phyloP scores from a whole-genome alignment of 2,888 invertebrate species.

The Poecilobothrus nobilitatus region DNA sequence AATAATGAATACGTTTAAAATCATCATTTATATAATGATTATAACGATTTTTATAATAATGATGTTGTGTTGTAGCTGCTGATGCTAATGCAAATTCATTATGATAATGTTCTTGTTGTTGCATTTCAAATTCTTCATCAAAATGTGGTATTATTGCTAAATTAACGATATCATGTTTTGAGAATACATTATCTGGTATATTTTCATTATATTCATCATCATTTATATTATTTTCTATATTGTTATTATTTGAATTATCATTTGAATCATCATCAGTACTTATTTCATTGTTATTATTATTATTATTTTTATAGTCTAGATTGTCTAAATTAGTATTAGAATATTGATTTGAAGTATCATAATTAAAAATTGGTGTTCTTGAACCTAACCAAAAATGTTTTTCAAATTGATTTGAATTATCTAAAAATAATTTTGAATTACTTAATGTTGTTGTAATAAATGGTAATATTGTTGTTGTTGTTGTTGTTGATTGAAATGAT shows the following conservation, averaged over 20 bases:
- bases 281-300: not conserved
- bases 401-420: not conserved
- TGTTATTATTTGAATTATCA: not conserved
- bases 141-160: conserved; percentile 44
- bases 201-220: conserved; percentile 30
- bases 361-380: not conserved
- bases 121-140: conserved; percentile 39
- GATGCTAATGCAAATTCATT: conserved; percentile 25
- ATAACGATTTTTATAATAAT: conserved; percentile 38
- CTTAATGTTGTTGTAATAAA: not conserved
- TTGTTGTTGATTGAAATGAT: conserved; percentile 28
- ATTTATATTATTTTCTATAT: conserved; percentile 19
- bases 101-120: conserved; percentile 33
- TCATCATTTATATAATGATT: conserved; percentile 37
- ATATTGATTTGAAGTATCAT: not conserved
- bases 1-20: conserved; percentile 42
- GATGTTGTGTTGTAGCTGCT: conserved; percentile 29
- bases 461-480: conserved; percentile 28
- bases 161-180: conserved; percentile 43
- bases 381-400: not conserved
- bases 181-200: conserved; percentile 38
- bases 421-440: not conserved
- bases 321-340: not conserved
- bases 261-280: not conserved
- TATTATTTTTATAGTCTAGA: not conserved